A percentile compares a stretch with the other conserved stretches of the same genome.
These are phyloP conservation scores for Daboia siamensis DNA, from an alignment of 2,113 vertebrate genomes.

Conservation along the genomic window DNA sequence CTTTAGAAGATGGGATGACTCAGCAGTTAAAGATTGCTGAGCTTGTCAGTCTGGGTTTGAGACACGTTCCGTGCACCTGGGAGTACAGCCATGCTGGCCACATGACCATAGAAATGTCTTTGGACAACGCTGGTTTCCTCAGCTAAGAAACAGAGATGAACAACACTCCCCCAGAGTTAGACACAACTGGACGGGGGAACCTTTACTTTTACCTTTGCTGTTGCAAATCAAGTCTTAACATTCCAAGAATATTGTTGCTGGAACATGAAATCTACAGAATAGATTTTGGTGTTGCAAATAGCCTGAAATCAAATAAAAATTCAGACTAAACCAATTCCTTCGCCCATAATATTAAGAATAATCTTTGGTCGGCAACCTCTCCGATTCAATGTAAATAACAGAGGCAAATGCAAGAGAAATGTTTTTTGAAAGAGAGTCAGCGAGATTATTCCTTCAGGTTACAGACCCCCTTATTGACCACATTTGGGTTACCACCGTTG, in stretches of 20 bases:
- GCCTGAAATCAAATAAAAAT: background rate
- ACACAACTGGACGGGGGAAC: background rate
- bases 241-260: background rate
- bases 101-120: background rate
- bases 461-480: background rate
- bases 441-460: conserved; percentile 29
- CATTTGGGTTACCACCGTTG: conserved; percentile 5
- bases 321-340: background rate
- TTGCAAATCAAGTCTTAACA: background rate
- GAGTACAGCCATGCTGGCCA: background rate
- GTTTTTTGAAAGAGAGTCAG: conserved; percentile 12
- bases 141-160: background rate
- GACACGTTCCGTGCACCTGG: background rate
- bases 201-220: background rate
- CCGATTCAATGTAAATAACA: background rate
- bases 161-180: background rate
- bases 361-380: background rate
- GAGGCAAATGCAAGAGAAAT: background rate
- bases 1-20: background rate
- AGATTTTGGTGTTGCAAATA: background rate
- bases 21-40: background rate
- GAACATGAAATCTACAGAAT: background rate
- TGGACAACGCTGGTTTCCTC: background rate
- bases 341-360: conserved; percentile 1
- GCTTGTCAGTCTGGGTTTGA: background rate